A percentile compares a stretch with the other conserved stretches of the same genome.
phyloP scores from a whole-genome alignment of 2,888 invertebrate genomes.

The Drosophila nr. medialis region DNA sequence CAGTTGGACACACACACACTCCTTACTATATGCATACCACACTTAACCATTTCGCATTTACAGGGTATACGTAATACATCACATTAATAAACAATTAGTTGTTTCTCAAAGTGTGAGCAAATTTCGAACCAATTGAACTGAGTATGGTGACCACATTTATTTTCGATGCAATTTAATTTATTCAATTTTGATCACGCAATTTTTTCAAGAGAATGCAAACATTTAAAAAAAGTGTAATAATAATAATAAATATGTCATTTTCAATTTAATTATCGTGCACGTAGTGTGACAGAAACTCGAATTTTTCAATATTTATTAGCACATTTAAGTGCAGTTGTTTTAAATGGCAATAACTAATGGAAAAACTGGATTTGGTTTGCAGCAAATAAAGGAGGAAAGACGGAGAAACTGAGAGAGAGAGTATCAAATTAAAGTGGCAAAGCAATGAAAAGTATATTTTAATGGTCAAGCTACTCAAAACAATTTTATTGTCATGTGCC shows the following conservation, averaged over 20 bases:
- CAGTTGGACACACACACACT: not conserved
- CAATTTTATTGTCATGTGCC: accelerated
- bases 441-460: not conserved
- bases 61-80: constrained; percentile 40
- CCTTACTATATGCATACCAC: not conserved
- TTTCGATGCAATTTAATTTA: constrained; percentile 64
- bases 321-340: not conserved
- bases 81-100: constrained; percentile 69
- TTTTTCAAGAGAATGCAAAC: not conserved
- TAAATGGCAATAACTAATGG: not conserved
- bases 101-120: constrained; percentile 17
- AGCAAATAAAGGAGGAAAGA: not conserved
- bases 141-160: constrained; percentile 61
- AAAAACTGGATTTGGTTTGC: not conserved
- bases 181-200: constrained; percentile 55
- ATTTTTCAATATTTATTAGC: constrained; percentile 53
- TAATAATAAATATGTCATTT: constrained; percentile 49
- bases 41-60: not conserved
- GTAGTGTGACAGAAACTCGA: constrained; percentile 27
- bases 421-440: not conserved
- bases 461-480: not conserved
- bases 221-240: constrained; percentile 8
- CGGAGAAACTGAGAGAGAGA: not conserved
- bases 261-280: constrained; percentile 63
- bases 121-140: constrained; percentile 23